Percentiles rank a stretch among this genome's conserved stretches.
phyloP scores from a whole-genome alignment of 2,888 invertebrate genomes.

The Noctuana brunneofusca region DNA sequence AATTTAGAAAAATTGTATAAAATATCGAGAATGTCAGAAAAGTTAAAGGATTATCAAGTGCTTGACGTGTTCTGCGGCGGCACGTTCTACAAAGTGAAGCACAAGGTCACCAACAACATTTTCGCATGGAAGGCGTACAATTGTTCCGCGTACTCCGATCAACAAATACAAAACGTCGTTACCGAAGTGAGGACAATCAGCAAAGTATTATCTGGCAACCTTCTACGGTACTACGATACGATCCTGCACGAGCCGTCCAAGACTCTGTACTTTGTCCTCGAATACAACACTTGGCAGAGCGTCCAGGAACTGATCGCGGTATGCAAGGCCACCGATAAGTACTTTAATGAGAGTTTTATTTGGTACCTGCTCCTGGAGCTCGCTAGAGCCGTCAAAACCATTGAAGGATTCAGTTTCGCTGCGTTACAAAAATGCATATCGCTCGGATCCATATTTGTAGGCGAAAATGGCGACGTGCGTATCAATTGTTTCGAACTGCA shows the following conservation, averaged over 20 bases:
- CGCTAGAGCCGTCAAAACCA: slow-evolving; percentile 58
- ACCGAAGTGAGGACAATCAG: slow-evolving; percentile 73
- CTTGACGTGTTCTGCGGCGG: slow-evolving; percentile 76
- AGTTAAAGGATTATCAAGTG: slow-evolving; percentile 77
- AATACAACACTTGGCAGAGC: slow-evolving; percentile 69
- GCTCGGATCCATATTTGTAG: slow-evolving; percentile 61
- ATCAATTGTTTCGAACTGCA: slow-evolving; percentile 69
- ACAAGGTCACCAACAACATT: slow-evolving; percentile 79
- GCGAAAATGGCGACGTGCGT: slow-evolving; percentile 62
- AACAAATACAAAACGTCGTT: slow-evolving; percentile 71
- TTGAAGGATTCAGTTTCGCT: slow-evolving; percentile 55
- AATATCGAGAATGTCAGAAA: slow-evolving; percentile 62
- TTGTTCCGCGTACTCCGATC: slow-evolving; percentile 68
- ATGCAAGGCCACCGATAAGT: slow-evolving; percentile 59
- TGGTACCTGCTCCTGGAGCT: slow-evolving; percentile 72
- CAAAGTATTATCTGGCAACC: slow-evolving; percentile 60
- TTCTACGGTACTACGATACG: slow-evolving; percentile 73
- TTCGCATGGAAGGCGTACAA: slow-evolving; percentile 79
- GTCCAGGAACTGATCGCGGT: slow-evolving; percentile 61
- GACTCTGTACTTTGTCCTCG: slow-evolving; percentile 76
- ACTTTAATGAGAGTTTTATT: slow-evolving; percentile 67
- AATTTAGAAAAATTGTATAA: slow-evolving; percentile 43
- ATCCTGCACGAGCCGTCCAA: slow-evolving; percentile 74
- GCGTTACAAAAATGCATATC: slow-evolving; percentile 62
- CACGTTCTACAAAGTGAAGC: slow-evolving; percentile 78